Evolutionary conservation across 2,113 vertebrate genomes (phyloP).

Genomic region (Erythrocebus patas): DNA sequence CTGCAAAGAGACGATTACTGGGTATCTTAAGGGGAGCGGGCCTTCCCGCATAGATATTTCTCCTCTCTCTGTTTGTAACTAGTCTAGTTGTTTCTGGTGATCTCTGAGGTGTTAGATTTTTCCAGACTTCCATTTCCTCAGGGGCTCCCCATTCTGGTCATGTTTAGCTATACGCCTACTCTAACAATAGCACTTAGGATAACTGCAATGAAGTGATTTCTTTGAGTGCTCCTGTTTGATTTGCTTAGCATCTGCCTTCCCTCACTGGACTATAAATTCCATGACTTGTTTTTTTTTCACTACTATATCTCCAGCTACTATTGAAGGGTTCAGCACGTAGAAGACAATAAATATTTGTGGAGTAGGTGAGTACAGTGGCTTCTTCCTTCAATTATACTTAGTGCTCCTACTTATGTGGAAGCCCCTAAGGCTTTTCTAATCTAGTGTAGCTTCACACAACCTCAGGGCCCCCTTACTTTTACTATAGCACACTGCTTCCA

Average conservation of each 20-base stretch:
- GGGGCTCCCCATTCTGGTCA: too few species aligned
- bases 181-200: background rate
- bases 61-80: too few species aligned
- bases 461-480: background rate
- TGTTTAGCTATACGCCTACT: too few species aligned
- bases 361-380: background rate
- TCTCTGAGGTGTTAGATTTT: too few species aligned
- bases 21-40: too few species aligned
- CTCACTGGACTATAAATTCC: background rate
- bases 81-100: too few species aligned
- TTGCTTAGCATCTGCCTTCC: background rate
- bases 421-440: background rate
- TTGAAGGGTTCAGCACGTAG: background rate
- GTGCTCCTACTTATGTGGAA: background rate
- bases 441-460: background rate
- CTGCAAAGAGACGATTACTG: background rate
- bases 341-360: background rate
- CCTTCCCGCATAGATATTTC: too few species aligned
- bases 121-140: too few species aligned
- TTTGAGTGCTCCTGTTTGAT: background rate
- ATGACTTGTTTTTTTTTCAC: background rate
- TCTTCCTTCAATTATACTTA: background rate
- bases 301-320: background rate
- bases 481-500: background rate
- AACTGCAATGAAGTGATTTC: background rate